These are phyloP conservation scores for Onychorhynchus coronatus DNA, from an alignment of 2,113 vertebrate genomes.

Conservation along the genomic window DNA sequence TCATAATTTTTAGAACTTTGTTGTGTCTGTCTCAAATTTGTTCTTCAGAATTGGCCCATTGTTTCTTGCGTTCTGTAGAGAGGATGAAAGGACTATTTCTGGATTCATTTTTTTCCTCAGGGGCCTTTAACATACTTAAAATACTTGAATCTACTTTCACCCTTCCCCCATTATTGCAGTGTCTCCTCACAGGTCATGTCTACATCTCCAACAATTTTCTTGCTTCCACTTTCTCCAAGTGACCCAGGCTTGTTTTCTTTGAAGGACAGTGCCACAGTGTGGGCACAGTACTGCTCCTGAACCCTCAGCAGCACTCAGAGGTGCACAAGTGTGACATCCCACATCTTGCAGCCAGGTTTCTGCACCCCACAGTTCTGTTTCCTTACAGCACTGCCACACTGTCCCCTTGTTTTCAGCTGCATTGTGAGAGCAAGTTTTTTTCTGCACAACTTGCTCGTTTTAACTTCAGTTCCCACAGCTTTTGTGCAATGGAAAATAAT, in stretches of 20 bases:
- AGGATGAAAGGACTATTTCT: neutral
- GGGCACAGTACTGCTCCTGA: neutral
- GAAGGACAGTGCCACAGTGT: neutral
- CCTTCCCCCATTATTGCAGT: neutral
- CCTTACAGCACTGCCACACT: neutral
- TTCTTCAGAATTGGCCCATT: neutral
- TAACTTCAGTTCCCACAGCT: constrained; percentile 16
- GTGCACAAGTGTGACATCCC: neutral
- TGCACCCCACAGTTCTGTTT: neutral
- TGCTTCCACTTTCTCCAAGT: neutral
- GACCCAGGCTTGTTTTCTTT: neutral
- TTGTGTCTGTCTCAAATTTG: neutral
- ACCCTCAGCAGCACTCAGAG: neutral
- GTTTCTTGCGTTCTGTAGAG: neutral
- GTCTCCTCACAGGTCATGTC: neutral
- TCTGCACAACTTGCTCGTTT: constrained; percentile 15
- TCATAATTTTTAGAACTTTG: neutral
- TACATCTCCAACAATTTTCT: neutral
- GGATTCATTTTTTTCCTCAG: neutral
- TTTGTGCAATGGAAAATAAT: constrained; percentile 25
- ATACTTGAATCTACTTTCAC: neutral
- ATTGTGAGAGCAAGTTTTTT: neutral
- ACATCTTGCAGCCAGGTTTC: neutral
- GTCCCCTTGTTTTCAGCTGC: neutral
- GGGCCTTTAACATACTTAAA: neutral